Conservation (phyloP, 2,888 invertebrate genomes). For the Sminthurinus aureus region DNA sequence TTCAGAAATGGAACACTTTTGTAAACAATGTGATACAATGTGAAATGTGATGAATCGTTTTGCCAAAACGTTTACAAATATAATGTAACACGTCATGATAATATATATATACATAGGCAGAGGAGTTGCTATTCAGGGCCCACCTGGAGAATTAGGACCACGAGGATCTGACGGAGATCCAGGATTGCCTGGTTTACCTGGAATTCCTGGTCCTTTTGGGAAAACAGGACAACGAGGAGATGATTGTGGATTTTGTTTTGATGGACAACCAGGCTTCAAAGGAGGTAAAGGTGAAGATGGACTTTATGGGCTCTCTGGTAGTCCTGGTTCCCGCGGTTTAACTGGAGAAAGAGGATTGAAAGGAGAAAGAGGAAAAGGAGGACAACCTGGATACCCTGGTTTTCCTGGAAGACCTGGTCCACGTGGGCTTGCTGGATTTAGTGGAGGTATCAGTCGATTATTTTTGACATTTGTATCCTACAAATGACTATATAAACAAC, state of each 20-base stretch:
- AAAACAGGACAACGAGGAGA: constrained; percentile 63
- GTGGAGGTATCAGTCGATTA: constrained; percentile 48
- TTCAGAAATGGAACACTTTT: too few species aligned
- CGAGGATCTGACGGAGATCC: constrained; percentile 67
- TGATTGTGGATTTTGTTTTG: constrained; percentile 71
- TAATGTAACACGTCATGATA: neutral
- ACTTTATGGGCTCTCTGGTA: constrained; percentile 63
- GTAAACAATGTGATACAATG: too few species aligned
- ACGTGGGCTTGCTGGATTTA: constrained; percentile 66
- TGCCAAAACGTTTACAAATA: neutral
- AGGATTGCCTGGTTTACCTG: constrained; percentile 67
- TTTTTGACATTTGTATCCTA: too few species aligned
- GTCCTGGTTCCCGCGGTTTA: constrained; percentile 62
- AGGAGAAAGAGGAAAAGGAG: constrained; percentile 61
- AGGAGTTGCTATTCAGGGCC: neutral
- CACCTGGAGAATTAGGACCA: constrained; percentile 62
- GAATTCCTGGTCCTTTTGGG: constrained; percentile 65
- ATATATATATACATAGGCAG: neutral
- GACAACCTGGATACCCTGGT: constrained; percentile 70
- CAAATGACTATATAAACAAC: too few species aligned
- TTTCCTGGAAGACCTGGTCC: constrained; percentile 70
- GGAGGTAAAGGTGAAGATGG: constrained; percentile 67
- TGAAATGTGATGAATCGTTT: too few species aligned
- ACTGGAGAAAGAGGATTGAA: constrained; percentile 65
- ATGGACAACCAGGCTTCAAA: constrained; percentile 64